Evolutionary conservation across 2,113 vertebrate species (phyloP).

Genomic region (Struthio camelus): DNA sequence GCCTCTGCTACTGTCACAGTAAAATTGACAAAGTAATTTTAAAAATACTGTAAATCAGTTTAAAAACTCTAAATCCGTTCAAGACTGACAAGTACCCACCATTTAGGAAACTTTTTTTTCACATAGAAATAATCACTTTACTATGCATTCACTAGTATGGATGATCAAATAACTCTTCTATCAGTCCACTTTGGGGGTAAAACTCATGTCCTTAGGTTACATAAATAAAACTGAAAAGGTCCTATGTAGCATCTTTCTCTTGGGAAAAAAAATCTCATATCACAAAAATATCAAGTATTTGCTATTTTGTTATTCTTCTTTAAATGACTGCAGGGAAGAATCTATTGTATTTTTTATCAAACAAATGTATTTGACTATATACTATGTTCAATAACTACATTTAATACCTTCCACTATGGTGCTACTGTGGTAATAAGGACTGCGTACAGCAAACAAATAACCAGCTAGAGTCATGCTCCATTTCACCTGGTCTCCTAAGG

Average conservation of each 20-base stretch:
- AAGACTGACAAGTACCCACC: constrained; percentile 63
- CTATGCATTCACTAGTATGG: not conserved
- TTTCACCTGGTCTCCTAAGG: not conserved
- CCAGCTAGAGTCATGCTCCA: not conserved
- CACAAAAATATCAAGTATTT: not conserved
- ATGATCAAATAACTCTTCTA: constrained; percentile 21
- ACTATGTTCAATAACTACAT: not conserved
- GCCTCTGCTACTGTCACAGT: constrained; percentile 80
- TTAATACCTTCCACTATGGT: not conserved
- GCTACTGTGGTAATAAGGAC: not conserved
- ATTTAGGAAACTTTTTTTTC: constrained; percentile 67
- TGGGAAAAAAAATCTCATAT: not conserved
- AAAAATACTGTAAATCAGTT: constrained; percentile 72
- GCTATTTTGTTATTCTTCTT: not conserved
- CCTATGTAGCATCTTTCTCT: not conserved
- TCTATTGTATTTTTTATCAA: not conserved
- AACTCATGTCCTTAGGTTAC: not conserved
- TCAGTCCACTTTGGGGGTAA: not conserved
- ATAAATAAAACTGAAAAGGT: not conserved
- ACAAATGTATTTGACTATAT: not conserved
- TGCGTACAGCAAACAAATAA: not conserved
- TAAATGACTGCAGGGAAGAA: not conserved
- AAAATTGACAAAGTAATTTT: constrained; percentile 85
- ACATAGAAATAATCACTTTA: constrained; percentile 17
- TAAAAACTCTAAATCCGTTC: constrained; percentile 63